Evolutionary conservation across 2,113 vertebrate species (phyloP), one percentile per base, ranked within the genome.

Genomic region (Muntiacus reevesi): DNA sequence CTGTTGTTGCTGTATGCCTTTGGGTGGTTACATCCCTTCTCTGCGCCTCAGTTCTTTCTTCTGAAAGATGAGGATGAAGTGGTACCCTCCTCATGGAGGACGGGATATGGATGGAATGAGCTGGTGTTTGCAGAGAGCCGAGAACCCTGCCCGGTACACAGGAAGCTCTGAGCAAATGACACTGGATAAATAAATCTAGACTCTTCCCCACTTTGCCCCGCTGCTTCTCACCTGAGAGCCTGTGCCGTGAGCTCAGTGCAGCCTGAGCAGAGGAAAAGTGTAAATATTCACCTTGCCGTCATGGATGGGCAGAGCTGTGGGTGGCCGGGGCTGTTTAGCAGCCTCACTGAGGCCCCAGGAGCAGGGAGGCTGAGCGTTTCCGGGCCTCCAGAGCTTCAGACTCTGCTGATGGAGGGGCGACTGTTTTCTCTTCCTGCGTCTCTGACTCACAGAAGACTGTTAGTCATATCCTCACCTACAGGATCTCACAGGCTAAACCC

Each of bases 371-470:
- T 83, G 64, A 33, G 33, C 1, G 11, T 33, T 21, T 83, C 64
- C 2, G 17, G 14, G 21, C 21, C 1, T 13, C 27, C 10, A 33
- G 88, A 54, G 60, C 81, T 62, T 76, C 9, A 36, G 17, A 28
- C 12, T 21, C 30, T 60, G 40, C 2, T 11, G 19, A 15, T 14
- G 64, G 55, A 23, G 0, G 7, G 8, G 17, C 3, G 2, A 10
- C 89, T 12, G 17, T 50, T 91, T 82, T 76, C 71, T 93, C 62
- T 45, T 60, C 21, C 25, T 50, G 62, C 11, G 1, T 81, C 59
- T 78, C 71, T 94, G 81, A 92, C 40, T 97, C 95, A 91, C 33
- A 62, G 74, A n/a, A 84, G 50, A 47, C 85, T 1, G 2, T 85
- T 23, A 71, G 55, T 93, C 97, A 62, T 43, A 43, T 9, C 52